These are phyloP conservation scores for Cynoglossus semilaevis DNA, from an alignment of 2,113 vertebrate species.

Conservation along the genomic window DNA sequence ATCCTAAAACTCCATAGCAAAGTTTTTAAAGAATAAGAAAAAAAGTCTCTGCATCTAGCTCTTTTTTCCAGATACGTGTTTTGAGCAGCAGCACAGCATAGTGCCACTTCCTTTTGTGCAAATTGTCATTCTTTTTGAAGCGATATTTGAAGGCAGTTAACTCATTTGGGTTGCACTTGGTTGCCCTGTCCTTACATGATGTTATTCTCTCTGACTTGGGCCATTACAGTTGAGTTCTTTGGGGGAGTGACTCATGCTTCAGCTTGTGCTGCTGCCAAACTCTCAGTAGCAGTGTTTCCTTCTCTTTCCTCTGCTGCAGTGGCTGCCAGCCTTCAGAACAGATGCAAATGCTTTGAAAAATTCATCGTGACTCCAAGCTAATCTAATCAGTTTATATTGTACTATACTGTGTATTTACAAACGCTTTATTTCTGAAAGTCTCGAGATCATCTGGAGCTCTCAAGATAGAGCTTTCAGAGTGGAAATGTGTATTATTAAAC, in stretches of 20 bases:
- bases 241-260: constrained; percentile 67
- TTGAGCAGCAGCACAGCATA: constrained; percentile 13
- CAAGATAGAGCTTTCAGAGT: background rate
- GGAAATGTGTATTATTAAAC: constrained; percentile 18
- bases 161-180: constrained; percentile 61
- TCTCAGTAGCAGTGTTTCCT: constrained; percentile 41
- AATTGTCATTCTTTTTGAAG: constrained; percentile 25
- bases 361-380: background rate
- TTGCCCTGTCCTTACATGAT: constrained; percentile 53
- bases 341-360: constrained; percentile 26
- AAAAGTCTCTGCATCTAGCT: constrained; percentile 39
- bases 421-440: background rate
- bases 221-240: constrained; percentile 57
- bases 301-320: constrained; percentile 15
- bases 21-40: constrained; percentile 34
- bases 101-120: constrained; percentile 41
- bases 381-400: background rate
- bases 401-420: constrained; percentile 1
- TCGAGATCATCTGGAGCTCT: background rate
- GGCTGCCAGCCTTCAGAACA: constrained; percentile 9
- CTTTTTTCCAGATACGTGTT: constrained; percentile 35
- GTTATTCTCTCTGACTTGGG: constrained; percentile 59
- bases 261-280: constrained; percentile 44
- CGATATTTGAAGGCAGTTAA: constrained; percentile 62
- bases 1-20: constrained; percentile 37